A percentile compares a stretch with the other conserved stretches of the same genome.
Conservation (phyloP, 2,113 vertebrate genomes). For the Phrynocephalus versicolor region DNA sequence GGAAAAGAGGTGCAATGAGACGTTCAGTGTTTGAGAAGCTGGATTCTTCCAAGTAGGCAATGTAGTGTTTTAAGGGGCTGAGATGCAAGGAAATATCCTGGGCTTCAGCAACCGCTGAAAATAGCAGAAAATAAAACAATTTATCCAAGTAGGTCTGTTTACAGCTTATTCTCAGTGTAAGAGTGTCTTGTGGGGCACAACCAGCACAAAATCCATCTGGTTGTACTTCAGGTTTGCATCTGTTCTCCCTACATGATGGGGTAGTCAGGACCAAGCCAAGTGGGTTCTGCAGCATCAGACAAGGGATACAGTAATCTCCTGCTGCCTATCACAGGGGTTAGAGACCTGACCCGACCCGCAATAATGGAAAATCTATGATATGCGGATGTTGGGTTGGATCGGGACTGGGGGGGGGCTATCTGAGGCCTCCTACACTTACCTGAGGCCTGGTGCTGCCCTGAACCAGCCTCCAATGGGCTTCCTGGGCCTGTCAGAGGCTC, state of each 20-base stretch:
- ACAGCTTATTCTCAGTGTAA: not conserved
- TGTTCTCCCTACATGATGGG: not conserved
- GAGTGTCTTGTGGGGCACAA: too few species aligned
- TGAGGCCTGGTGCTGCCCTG: too few species aligned
- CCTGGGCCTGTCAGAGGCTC: too few species aligned
- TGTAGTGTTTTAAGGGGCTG: conserved; percentile 68
- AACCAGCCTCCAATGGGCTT: too few species aligned
- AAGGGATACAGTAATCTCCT: too few species aligned
- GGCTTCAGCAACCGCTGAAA: conserved; percentile 72
- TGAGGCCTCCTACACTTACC: too few species aligned
- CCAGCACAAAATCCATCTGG: not conserved
- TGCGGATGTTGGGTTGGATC: too few species aligned
- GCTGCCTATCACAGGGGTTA: too few species aligned
- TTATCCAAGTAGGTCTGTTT: not conserved
- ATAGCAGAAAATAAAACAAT: not conserved
- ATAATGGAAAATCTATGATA: too few species aligned
- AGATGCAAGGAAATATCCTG: conserved; percentile 76
- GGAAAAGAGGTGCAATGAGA: conserved; percentile 81
- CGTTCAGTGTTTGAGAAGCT: conserved; percentile 73
- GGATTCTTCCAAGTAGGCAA: conserved; percentile 74
- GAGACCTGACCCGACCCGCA: too few species aligned
- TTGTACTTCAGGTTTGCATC: not conserved
- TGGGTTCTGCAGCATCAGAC: not conserved
- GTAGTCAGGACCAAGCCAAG: not conserved
- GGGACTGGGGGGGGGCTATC: too few species aligned